Evolutionary conservation across 2,797 vertebrate genomes (phyloP), one percentile per base, ranked within the genome.

Genomic region (Eurystomus glaucurus): DNA sequence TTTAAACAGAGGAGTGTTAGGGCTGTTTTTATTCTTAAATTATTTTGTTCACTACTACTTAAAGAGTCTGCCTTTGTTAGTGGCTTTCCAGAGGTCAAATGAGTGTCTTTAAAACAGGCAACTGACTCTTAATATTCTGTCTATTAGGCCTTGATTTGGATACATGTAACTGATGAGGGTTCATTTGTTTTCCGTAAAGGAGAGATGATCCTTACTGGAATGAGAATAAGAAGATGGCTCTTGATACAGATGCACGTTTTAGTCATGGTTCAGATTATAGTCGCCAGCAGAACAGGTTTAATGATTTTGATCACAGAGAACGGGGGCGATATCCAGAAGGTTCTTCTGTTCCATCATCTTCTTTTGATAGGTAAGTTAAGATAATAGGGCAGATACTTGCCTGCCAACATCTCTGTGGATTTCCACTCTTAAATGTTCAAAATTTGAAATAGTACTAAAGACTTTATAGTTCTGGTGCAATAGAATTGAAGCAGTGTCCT

Each of bases 201-300:
- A 98, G 99, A 95, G 99, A 99, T 13, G 99, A 99, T 57, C 96
- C 99, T 9, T 99, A 99, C 90, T 99, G 99, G 99, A 99, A 98
- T 16, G 99, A 99, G 64, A 99, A 97, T 95, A 99, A 99, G 98
- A 99, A 99, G 98, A 98, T 99, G 91, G 97, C 98, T 95, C 95
- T 99, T 1, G 99, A 99, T 62, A 98, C 99, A 19, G 99, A 99
- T 48, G 98, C 98, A 43, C 99, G 99, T 31, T 98, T 99, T 14
- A 97, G 98, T 96, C 99, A 99, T 43, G 98, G 99, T 26, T 99
- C 99, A 4, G 99, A 99, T 86, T 99, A 99, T 96, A 99, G 97
- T 96, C 98, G 99, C 7, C 99, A 99, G 87, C 99, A 99, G 96
- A 99, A 99, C 95, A 99, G 99, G 88, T 99, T 99, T 86, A 98